Evolutionary conservation across 1,140 invertebrate species (phyloP), one percentile per base, ranked within the genome.

Genomic region (Hydropsyche tenuis): DNA sequence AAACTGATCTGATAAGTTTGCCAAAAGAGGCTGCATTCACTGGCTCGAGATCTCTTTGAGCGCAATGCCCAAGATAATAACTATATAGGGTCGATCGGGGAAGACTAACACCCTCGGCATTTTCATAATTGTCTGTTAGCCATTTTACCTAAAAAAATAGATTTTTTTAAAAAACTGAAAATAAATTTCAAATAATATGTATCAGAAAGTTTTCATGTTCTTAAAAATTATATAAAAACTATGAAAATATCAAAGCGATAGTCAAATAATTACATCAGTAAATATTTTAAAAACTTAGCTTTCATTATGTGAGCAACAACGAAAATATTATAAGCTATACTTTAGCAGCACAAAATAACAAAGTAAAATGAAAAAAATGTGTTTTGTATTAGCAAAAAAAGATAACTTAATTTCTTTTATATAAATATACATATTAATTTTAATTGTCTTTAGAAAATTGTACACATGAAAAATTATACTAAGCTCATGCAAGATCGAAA

Each of bases 11-110:
- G 79, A 99, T 99, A 12, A 99, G 87, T 86, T 99, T 99, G 27
- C 98, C 97, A 88, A 99, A 99, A 43, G 96, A 98, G 9, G 98
- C 98, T 56, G 97, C 96, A 88, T 99, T 99, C 70, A 99, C 97
- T 6, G 97, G 96, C 82, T 99, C 97, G 68, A 99, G 86, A 83
- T 96, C 96, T 80, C 96, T 90, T 79, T 99, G 94, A 53, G 91
- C 89, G 85, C 97, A 99, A 82, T 99, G 96, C 22, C 94, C 90
- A 77, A 98, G 87, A 84, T 99, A 99, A 86, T 99, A 97, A 81
- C 95, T 93, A 84, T 99, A 99, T 6, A 99, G 86, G 12, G 97
- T 99, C 20, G 95, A 97, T 45, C 98, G 90, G 7, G 97, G 97
- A 65, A 99, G 86, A 74, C 95, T 98, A 18, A 99, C 97, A 75